phyloP scores from a whole-genome alignment of 2,888 invertebrate genomes.

The Cecidostiba fungosa region DNA sequence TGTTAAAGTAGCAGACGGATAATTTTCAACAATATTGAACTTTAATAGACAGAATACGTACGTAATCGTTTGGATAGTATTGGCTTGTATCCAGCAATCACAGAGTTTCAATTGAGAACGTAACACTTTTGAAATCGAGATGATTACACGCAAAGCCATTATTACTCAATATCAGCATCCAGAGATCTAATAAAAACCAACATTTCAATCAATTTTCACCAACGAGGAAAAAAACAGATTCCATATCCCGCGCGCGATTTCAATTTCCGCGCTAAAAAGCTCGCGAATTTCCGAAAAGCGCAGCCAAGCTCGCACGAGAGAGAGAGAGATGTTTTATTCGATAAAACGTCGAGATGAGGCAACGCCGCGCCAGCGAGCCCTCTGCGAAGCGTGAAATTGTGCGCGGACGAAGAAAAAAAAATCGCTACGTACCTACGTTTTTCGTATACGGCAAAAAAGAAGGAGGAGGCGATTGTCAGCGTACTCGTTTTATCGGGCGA shows the following conservation, averaged over 20 bases:
- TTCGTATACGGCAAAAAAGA: background rate
- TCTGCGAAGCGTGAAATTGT: slow-evolving; percentile 44
- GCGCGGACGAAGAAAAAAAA: background rate
- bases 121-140: background rate
- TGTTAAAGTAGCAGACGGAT: background rate
- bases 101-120: background rate
- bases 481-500: slow-evolving; percentile 27
- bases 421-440: slow-evolving; percentile 5
- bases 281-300: slow-evolving; percentile 16
- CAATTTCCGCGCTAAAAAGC: background rate
- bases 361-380: slow-evolving; percentile 14
- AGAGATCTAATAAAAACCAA: background rate
- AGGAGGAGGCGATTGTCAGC: background rate
- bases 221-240: background rate
- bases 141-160: background rate
- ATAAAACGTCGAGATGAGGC: slow-evolving; percentile 12
- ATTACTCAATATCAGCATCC: background rate
- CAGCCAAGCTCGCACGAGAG: background rate
- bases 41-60: background rate
- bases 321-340: slow-evolving; percentile 19
- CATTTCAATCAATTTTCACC: background rate
- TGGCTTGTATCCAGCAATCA: background rate
- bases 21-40: background rate
- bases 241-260: background rate
- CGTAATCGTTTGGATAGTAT: background rate